Base-by-base conservation (phyloP, 2,113 vertebrate species). In the Rafetus swinhoei region DNA sequence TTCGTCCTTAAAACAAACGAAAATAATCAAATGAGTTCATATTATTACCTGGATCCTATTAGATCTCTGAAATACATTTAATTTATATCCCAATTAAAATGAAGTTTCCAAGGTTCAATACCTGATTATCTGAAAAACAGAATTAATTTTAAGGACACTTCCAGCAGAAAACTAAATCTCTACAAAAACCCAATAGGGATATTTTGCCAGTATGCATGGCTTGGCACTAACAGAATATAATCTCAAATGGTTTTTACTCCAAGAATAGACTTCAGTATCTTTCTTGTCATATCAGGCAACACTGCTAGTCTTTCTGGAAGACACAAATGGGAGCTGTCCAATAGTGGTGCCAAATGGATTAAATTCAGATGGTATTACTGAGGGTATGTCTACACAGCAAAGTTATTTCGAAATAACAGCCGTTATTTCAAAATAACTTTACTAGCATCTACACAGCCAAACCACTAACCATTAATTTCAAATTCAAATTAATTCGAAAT, bases 1-100 rank as follows among this genome's bases (percentile, higher is more conserved):
- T 84, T 60, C 91, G 77, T 29, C 81, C 92, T 83, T 54, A 92
- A 94, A 93, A 94, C 91, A 93, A 93, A 93, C 52, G 89, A 93
- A 90, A 39, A 45, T 92, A 90, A 91, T 22, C 54, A 94, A 65
- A 69, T n/a, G n/a, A 69, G 32, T 69, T 69, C 18, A 69, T 8
- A 35, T n/a, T n/a, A 35, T 69, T 69, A 35, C 32, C 8, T 18
- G 65, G 18, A 69, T 69, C 32, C 3, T 35, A 35, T 69, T 35
- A 9, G 65, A 18, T n/a, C 16, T 16, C 16, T 25, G 27, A 29
- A 53, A 50, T 79, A 29, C 24, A 52, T 53, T 79, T 22, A 29
- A 27, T 79, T 45, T 53, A 25, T 79, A 79, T 79, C 77, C 25
- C 45, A 35, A 16, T 35, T 79, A 53, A 79, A 52, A 79, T 50